phyloP scores from a whole-genome alignment of 2,888 invertebrate species.

The Ptychoptera albimana region DNA sequence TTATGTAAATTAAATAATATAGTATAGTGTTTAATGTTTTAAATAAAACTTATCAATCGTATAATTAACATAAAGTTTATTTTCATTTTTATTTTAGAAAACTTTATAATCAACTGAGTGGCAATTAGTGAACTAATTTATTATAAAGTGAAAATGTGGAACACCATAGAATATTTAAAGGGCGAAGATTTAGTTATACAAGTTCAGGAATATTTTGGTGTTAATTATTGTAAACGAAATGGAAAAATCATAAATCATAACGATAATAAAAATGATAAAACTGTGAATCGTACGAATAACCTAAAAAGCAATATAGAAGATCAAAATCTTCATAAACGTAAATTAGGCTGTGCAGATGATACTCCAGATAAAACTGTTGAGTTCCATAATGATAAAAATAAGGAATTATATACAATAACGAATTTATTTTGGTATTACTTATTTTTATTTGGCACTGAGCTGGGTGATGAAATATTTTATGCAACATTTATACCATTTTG shows the following conservation, averaged over 20 bases:
- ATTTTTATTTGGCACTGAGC: conserved; percentile 67
- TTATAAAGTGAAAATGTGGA: neutral
- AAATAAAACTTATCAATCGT: too few species aligned
- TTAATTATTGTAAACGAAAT: conserved; percentile 31
- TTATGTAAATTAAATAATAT: too few species aligned
- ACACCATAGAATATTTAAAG: conserved; percentile 46
- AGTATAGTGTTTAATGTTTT: too few species aligned
- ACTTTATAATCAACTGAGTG: too few species aligned
- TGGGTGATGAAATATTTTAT: conserved; percentile 86
- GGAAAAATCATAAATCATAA: conserved; percentile 3
- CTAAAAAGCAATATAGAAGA: neutral
- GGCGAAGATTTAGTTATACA: conserved; percentile 59
- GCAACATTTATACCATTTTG: conserved; percentile 83
- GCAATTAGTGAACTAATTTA: too few species aligned
- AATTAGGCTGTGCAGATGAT: conserved; percentile 8
- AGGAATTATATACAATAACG: conserved; percentile 29
- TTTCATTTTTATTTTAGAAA: too few species aligned
- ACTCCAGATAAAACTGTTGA: conserved; percentile 30
- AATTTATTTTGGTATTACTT: conserved; percentile 73
- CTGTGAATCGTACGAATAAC: neutral
- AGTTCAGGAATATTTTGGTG: conserved; percentile 67
- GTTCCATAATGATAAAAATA: conserved; percentile 18
- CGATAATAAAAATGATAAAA: conserved; percentile 30
- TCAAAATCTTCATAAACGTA: conserved; percentile 5
- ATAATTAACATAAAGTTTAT: too few species aligned